These are phyloP conservation scores for Polyommatus icarus DNA, from an alignment of 2,888 invertebrate genomes.

Conservation along the genomic window DNA sequence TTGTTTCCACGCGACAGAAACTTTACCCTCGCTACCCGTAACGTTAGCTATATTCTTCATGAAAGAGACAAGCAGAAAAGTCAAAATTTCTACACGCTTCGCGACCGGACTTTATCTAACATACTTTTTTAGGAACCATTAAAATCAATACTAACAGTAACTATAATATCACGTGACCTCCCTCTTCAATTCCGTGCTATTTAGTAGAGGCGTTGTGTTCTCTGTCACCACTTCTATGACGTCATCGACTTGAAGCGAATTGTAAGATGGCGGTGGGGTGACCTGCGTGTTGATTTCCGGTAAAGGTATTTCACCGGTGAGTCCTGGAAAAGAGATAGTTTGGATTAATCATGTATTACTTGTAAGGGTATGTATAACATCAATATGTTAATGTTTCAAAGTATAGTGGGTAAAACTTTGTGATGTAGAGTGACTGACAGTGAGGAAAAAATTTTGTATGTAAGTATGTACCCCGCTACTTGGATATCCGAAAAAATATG, in stretches of 20 bases:
- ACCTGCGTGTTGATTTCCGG: slow-evolving; percentile 49
- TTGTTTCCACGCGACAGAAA: too few relatives aligned
- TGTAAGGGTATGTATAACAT: neutral
- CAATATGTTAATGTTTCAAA: neutral
- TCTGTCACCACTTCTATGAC: slow-evolving; percentile 60
- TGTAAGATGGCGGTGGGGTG: slow-evolving; percentile 65
- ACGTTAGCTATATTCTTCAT: too few relatives aligned
- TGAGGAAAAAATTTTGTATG: too few relatives aligned
- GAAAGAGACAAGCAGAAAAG: neutral
- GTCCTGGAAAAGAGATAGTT: slow-evolving; percentile 52
- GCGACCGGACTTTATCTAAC: neutral
- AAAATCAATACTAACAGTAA: slow-evolving; percentile 8
- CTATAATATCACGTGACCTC: slow-evolving; percentile 42
- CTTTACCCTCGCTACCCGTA: too few relatives aligned
- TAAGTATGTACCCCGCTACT: too few relatives aligned
- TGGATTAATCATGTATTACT: too few relatives aligned
- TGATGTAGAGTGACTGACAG: too few relatives aligned
- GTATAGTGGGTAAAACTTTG: too few relatives aligned
- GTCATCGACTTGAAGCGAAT: slow-evolving; percentile 53
- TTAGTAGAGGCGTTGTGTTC: slow-evolving; percentile 42
- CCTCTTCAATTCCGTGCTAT: slow-evolving; percentile 29
- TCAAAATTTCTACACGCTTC: neutral
- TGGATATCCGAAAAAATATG: too few relatives aligned
- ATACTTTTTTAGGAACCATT: slow-evolving; percentile 16
- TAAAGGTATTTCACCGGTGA: slow-evolving; percentile 64